Evolutionary conservation across 2,888 invertebrate genomes (phyloP).

Genomic region (Abrostola tripartita): DNA sequence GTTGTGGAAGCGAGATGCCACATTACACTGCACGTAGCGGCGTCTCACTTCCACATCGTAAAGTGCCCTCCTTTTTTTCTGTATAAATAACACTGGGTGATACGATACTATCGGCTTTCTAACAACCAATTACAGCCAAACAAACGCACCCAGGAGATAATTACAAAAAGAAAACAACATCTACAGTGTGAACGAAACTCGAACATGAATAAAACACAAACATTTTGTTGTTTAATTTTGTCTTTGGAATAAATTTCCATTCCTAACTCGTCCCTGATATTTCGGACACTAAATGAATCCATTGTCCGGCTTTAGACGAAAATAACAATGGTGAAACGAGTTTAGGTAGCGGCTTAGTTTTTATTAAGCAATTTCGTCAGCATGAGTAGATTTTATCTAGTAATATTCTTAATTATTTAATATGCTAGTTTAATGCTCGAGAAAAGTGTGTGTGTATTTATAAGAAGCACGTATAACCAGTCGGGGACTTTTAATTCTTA

Average conservation of each 20-base stretch:
- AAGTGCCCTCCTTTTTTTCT: no score
- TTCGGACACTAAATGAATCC: slow-evolving; percentile 19
- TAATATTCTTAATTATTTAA: no score
- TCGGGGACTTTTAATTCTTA: no score
- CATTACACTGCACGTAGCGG: no score
- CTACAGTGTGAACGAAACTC: slow-evolving; percentile 4
- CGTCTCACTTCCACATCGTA: no score
- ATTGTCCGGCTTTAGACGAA: slow-evolving; percentile 11
- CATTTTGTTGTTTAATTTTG: slow-evolving; percentile 36
- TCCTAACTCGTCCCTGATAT: slow-evolving; percentile 21
- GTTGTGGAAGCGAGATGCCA: no score
- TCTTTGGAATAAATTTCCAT: slow-evolving; percentile 23
- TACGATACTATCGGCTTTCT: no score
- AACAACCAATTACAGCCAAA: not conserved
- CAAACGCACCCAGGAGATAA: slow-evolving; percentile 24
- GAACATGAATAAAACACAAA: slow-evolving; percentile 40
- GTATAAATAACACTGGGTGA: no score
- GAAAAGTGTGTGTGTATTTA: no score
- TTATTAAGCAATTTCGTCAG: not conserved
- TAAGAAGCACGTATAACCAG: no score
- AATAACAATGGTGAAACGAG: slow-evolving; percentile 11
- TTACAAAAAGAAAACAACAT: slow-evolving; percentile 32
- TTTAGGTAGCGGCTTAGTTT: slow-evolving; percentile 3
- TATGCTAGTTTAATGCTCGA: no score
- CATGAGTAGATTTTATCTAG: no score